Base-by-base conservation (phyloP, 2,113 vertebrate genomes). In the Gallinago paraguaiae region DNA sequence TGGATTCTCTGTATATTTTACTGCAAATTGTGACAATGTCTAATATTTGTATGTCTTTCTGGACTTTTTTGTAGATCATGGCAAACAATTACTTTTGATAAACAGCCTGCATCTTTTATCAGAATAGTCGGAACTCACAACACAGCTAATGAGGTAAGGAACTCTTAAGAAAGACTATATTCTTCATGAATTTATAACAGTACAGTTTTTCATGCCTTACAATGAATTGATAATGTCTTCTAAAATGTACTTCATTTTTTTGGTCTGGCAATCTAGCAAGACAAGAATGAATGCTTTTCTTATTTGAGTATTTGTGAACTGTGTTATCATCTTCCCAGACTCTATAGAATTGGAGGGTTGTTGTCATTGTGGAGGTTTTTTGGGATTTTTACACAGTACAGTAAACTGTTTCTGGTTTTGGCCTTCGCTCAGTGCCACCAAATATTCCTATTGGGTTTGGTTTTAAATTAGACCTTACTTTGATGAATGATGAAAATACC, bases 111-210 rank as follows among this genome's bases (percentile, higher is more conserved):
- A 14, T 99, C 99, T 87, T 99, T 99, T 96, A 98, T 99, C 96
- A 98, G 99, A 37, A 99, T 99, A 37, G 99, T 99, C 4, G 99
- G 99, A 88, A 99, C 99, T 75, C 99, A 99, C 97, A 99, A 99
- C 98, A 99, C 99, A 5, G 99, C 99, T 50, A 99, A 99, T 28
- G 99, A 99, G 99, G 99, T 99, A 97, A 96, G 90, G 39, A 50
- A 20, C 23, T 71, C 76, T 30, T 30, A 14, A 79, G 60, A 82
- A 64, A 41, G 11, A 3, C 43, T 60, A 0, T 68, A 8, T 48
- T 74, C n/a, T 33, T 80, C 51, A 45, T 37, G 33, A 75, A 76
- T 54, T 37, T 51, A 35, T 67, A 43, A 48, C 45, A 65, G 39
- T 35, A 72, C 12, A 51, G 13, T 3, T 88, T 72, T 84, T 87